Conservation (phyloP, 2,888 invertebrate genomes). For the Microdon myrmicae region DNA sequence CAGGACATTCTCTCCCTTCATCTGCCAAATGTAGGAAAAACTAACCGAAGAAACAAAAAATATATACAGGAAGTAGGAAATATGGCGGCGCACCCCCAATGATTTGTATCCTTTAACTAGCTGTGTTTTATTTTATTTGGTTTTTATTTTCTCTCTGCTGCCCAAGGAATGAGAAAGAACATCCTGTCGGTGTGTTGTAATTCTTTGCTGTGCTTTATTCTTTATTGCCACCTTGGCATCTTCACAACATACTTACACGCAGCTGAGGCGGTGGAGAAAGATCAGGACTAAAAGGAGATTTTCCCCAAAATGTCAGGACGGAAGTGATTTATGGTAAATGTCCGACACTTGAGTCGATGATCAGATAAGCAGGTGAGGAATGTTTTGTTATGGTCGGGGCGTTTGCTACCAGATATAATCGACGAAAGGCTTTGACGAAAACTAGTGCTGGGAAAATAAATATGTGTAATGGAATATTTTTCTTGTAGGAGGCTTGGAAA, state of each 20-base stretch:
- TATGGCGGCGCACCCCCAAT: slow-evolving; percentile 29
- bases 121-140: too few relatives aligned
- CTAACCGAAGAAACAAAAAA: slow-evolving; percentile 12
- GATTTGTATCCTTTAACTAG: slow-evolving; percentile 45
- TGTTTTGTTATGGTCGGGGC: slow-evolving; percentile 14
- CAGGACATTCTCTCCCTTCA: slow-evolving; percentile 28
- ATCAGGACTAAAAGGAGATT: neutral
- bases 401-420: too few relatives aligned
- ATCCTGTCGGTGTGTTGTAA: neutral
- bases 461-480: too few relatives aligned
- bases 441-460: too few relatives aligned
- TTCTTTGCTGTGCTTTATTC: slow-evolving; percentile 7
- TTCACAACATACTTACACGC: slow-evolving; percentile 7
- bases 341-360: slow-evolving; percentile 18
- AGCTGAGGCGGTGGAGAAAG: neutral
- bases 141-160: slow-evolving; percentile 17
- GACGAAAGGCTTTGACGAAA: too few relatives aligned
- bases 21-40: slow-evolving; percentile 11
- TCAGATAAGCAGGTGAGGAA: slow-evolving; percentile 19
- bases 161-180: neutral
- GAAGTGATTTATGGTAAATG: slow-evolving; percentile 42
- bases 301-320: slow-evolving; percentile 15
- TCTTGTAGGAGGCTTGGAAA: too few relatives aligned
- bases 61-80: slow-evolving; percentile 19
- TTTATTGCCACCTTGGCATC: slow-evolving; percentile 21